Base-by-base conservation (phyloP, 2,888 invertebrate species). In the Gonocerus acuteangulatus region DNA sequence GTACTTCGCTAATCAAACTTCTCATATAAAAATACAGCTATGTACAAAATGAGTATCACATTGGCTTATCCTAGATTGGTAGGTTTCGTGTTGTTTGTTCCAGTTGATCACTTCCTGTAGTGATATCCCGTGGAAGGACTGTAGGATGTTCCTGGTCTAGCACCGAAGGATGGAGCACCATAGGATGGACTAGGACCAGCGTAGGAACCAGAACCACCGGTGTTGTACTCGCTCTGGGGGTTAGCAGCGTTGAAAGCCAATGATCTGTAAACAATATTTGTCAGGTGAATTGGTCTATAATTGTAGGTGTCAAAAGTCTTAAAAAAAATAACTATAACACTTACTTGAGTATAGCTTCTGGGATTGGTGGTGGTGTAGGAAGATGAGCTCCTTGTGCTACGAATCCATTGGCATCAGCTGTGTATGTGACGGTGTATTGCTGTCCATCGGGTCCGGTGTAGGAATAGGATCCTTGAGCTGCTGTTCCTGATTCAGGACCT, bases 311-410 rank as follows among this genome's bases (percentile, higher is more conserved):
- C 9, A 27, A 27, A 27, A 6, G 4, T n/a, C n/a, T n/a, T n/a
- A n/a, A n/a, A n/a, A 27, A 27, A 27, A 6, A 6, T 4, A 27
- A 27, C 4, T 27, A 27, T 22, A 65, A 63, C 19, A 69, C 65
- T 22, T 68, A 67, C 61, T 67, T 67, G 61, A 68, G 68, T 67
- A 76, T 88, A 67, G 83, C 87, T 57, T 81, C 77, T 11, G 88
- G 88, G 68, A 88, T 85, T 22, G 89, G 87, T 18, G 88, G 89
- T 2, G 89, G 86, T 11, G 88, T 89, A n/a, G 89, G 89, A 48
- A 89, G 76, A 73, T 89, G 88, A 48, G 82, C 85, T 36, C 89
- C 89, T 74, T 80, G 64, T 2, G 72, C 68, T 3, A 67, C 66
- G 68, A 71, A 72, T 23, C 72, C 72, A 72, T 84, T 82, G 69